Conservation (phyloP, 2,113 vertebrate genomes). For the Myiozetetes cayanensis region DNA sequence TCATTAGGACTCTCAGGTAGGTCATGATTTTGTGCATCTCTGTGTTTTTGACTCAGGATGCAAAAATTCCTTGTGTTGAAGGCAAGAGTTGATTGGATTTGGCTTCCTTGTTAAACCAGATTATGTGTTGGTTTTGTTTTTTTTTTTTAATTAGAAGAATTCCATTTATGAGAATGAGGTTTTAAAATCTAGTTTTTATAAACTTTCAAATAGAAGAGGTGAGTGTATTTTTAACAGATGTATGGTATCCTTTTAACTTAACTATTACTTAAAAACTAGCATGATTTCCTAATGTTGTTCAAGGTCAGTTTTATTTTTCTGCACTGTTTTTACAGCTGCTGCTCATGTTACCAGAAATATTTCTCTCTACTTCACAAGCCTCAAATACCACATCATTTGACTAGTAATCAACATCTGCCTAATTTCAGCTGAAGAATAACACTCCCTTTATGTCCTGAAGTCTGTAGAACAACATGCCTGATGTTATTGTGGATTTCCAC, state of each 20-base stretch:
- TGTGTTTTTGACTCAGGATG: background rate
- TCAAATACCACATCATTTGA: slow-evolving; percentile 47
- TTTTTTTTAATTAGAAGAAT: background rate
- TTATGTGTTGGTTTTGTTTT: background rate
- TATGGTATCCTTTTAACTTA: background rate
- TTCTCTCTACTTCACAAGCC: slow-evolving; percentile 41
- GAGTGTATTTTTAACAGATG: background rate
- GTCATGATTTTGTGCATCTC: slow-evolving; percentile 9
- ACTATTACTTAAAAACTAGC: background rate
- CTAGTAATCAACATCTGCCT: slow-evolving; percentile 50
- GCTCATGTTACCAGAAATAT: slow-evolving; percentile 34
- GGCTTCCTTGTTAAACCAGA: slow-evolving; percentile 5
- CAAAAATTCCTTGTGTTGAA: background rate
- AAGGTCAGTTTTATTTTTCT: slow-evolving; percentile 26
- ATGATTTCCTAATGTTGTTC: background rate
- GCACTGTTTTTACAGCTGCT: slow-evolving; percentile 62
- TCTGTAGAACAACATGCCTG: background rate
- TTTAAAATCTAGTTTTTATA: background rate
- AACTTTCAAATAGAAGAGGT: background rate
- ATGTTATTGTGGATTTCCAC: slow-evolving; percentile 44
- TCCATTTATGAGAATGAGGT: background rate
- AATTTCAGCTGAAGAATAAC: slow-evolving; percentile 55
- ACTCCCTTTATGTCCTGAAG: background rate
- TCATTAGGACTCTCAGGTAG: slow-evolving; percentile 7
- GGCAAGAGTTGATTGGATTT: background rate